A percentile compares a stretch with the other conserved stretches of the same genome.
These are phyloP conservation scores for Elymnias hypermnestra DNA, from an alignment of 1,140 invertebrate species.

Conservation along the genomic window DNA sequence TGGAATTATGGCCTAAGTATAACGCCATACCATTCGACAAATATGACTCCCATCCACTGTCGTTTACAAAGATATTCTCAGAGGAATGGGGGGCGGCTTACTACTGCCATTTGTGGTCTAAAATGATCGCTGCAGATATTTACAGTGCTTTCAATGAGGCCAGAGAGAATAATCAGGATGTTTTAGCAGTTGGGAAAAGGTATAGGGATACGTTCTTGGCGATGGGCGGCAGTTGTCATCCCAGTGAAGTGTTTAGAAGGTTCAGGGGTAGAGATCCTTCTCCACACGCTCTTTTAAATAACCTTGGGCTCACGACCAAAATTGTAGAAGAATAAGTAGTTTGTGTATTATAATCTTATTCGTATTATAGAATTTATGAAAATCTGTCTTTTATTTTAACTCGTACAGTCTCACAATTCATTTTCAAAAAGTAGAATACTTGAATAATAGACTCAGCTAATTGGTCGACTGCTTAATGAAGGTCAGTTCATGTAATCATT, in stretches of 20 bases:
- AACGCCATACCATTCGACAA: conserved; percentile 84
- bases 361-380: conserved; percentile 17
- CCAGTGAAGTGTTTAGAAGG: conserved; percentile 90
- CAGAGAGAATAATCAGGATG: conserved; percentile 70
- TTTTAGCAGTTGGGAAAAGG: conserved; percentile 78
- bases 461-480: too few species aligned
- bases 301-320: conserved; percentile 74
- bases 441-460: too few species aligned
- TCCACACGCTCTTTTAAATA: conserved; percentile 86
- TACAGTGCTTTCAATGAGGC: conserved; percentile 90
- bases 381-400: too few species aligned
- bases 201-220: conserved; percentile 92
- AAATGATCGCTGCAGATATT: conserved; percentile 93
- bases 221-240: conserved; percentile 86
- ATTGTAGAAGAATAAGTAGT: conserved; percentile 39
- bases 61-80: conserved; percentile 84
- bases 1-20: conserved; percentile 86
- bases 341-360: conserved; percentile 18
- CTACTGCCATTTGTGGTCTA: conserved; percentile 87
- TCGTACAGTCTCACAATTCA: too few species aligned
- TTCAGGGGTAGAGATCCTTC: conserved; percentile 95
- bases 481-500: too few species aligned
- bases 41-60: conserved; percentile 87
- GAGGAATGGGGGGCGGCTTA: conserved; percentile 86
- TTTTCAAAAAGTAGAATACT: too few species aligned